Conservation (phyloP, 2,113 vertebrate genomes). For the Nerophis lumbriciformis region DNA sequence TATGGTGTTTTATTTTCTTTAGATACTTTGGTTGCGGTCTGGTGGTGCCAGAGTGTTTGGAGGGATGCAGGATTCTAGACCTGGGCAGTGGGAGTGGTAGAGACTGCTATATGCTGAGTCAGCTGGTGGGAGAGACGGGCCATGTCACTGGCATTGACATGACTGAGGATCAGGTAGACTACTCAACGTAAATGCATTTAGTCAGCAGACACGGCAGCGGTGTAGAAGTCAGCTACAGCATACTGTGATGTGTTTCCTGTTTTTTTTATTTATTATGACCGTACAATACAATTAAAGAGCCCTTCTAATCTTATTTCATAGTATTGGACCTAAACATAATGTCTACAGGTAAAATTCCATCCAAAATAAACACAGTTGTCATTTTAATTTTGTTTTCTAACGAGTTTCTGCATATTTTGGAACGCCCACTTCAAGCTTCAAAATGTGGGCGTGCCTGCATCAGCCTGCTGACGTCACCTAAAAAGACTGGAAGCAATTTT, state of each 20-base stretch:
- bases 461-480: too few species aligned
- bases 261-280: not conserved
- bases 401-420: too few species aligned
- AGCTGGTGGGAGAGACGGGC: slow-evolving; percentile 80
- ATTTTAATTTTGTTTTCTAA: too few species aligned
- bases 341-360: too few species aligned
- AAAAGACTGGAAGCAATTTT: too few species aligned
- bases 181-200: not conserved
- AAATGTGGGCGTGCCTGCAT: too few species aligned
- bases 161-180: slow-evolving; percentile 74
- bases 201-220: not conserved
- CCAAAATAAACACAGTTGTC: too few species aligned
- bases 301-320: too few species aligned
- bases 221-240: not conserved
- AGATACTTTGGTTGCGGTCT: slow-evolving; percentile 90
- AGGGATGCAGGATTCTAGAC: slow-evolving; percentile 77
- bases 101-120: slow-evolving; percentile 83
- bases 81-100: slow-evolving; percentile 82
- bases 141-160: slow-evolving; percentile 83
- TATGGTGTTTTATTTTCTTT: not conserved
- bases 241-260: not conserved
- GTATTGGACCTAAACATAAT: too few species aligned
- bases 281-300: too few species aligned
- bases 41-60: slow-evolving; percentile 78
- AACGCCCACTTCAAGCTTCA: too few species aligned